phyloP scores from a whole-genome alignment of 2,888 invertebrate species.

The Caenorhabditis sp. region DNA sequence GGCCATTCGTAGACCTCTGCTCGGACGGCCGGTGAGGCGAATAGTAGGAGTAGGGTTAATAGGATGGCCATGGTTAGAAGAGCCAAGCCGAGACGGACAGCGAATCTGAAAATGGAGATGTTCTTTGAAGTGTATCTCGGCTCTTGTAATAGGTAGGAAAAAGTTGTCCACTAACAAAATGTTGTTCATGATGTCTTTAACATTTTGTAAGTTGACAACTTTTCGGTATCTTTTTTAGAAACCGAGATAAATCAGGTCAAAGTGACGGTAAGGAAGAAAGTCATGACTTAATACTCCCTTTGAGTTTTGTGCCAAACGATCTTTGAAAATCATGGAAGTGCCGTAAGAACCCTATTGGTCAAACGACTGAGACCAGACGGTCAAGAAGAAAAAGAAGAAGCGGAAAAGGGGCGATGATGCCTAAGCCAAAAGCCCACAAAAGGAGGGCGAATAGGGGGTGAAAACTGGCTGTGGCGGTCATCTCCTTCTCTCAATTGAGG shows the following conservation, averaged over 20 bases:
- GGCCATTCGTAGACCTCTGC: constrained; percentile 75
- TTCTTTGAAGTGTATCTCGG: too few relatives aligned
- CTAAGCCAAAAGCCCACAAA: constrained; percentile 6
- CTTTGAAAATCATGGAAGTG: constrained; percentile 43
- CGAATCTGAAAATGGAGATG: constrained; percentile 43
- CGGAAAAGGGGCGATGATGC: not conserved
- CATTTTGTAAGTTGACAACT: too few relatives aligned
- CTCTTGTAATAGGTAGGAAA: too few relatives aligned
- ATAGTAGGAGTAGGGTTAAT: constrained; percentile 39
- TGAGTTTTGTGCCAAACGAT: constrained; percentile 15
- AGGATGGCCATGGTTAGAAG: constrained; percentile 39
- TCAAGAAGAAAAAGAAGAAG: constrained; percentile 10
- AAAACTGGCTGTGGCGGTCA: constrained; percentile 28
- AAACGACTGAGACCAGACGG: constrained; percentile 17
- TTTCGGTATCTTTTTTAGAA: too few relatives aligned
- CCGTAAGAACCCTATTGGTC: not conserved
- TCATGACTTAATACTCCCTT: too few relatives aligned
- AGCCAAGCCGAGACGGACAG: constrained; percentile 41
- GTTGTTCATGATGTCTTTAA: too few relatives aligned
- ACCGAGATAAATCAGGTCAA: too few relatives aligned
- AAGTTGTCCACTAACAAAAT: too few relatives aligned
- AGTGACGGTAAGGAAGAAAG: too few relatives aligned
- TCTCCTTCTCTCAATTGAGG: not conserved
- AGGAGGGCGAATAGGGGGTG: not conserved
- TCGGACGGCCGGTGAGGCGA: constrained; percentile 24